Evolutionary conservation across 1,140 invertebrate genomes (phyloP), one percentile per base, ranked within the genome.

Genomic region (Leptinotarsa lineolata): DNA sequence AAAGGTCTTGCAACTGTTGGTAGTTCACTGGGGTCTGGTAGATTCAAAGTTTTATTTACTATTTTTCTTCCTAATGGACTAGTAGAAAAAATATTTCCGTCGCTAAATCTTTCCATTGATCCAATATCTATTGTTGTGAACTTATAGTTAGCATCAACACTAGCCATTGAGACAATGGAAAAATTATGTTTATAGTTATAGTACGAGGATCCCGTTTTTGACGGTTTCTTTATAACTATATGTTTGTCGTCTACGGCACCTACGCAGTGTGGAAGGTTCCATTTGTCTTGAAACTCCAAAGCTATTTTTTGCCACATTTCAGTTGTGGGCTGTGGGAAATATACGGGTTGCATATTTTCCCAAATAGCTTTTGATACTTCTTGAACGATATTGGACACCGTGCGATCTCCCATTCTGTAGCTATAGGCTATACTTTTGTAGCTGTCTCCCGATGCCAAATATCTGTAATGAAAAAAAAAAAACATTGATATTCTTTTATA

Each of bases 191-290:
- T 84, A 71, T 86, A 85, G 72, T 85, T 86, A 59, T 79, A 84
- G 80, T 79, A 86, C 8, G 76, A 74, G 13, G 82, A 81, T 54
- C 15, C 16, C 68, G 76, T 80, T 30, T 81, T 83, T n/a, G 44
- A n/a, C 46, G 84, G 81, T 18, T 76, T 78, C 72, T 83, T 79
- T 86, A 54, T 54, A 15, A 54, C 48, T n/a, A 54, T 69, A 74
- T 87, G 84, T 76, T 87, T 87, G 4, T 84, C 84, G 76, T 87
- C 85, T n/a, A 87, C 76, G 24, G 81, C 81, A 11, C 84, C 84
- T 68, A 86, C 45, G 80, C 78, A 79, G 59, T 79, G 76, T 22
- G 77, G 85, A 76, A 86, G 86, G 68, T 82, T 69, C 79, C 79
- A 84, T 71, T 73, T 70, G 44, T 54, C 58, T 64, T 75, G 18